Evolutionary conservation across 2,888 invertebrate species (phyloP).

Genomic region (Mimumesa dahlbomi): DNA sequence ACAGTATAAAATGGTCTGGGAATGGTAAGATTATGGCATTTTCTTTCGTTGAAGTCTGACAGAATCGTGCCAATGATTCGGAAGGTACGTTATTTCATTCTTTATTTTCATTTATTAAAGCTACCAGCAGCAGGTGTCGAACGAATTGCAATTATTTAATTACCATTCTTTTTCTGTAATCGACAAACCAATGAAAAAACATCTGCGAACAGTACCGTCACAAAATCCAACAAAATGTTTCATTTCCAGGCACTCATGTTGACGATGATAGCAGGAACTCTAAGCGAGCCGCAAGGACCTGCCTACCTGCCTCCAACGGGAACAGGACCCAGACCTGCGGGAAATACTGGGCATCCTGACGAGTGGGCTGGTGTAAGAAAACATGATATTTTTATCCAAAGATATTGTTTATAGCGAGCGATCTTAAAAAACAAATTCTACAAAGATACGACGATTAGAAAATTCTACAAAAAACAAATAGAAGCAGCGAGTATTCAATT

Average conservation of each 20-base stretch:
- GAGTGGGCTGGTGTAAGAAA: conserved; percentile 78
- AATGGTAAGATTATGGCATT: conserved; percentile 61
- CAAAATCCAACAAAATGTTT: no score
- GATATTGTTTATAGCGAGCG: no score
- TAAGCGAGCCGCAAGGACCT: conserved; percentile 80
- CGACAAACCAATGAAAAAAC: no score
- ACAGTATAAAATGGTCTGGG: no score
- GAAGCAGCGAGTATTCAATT: no score
- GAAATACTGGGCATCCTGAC: conserved; percentile 76
- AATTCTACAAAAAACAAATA: no score
- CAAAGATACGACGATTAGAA: no score
- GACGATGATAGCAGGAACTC: conserved; percentile 78
- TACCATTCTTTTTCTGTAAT: no score
- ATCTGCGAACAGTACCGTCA: no score
- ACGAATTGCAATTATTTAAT: not conserved
- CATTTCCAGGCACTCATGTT: conserved; percentile 61
- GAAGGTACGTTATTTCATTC: conserved; percentile 63
- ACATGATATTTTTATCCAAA: not conserved
- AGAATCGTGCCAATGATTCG: conserved; percentile 70
- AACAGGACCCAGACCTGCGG: conserved; percentile 63
- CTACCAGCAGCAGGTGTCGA: not conserved
- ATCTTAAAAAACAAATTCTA: no score
- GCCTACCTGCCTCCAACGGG: conserved; percentile 83
- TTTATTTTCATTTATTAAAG: not conserved
- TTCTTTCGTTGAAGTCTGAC: conserved; percentile 63